Base-by-base conservation (phyloP, 1,140 invertebrate genomes). In the Ectropis grisescens region DNA sequence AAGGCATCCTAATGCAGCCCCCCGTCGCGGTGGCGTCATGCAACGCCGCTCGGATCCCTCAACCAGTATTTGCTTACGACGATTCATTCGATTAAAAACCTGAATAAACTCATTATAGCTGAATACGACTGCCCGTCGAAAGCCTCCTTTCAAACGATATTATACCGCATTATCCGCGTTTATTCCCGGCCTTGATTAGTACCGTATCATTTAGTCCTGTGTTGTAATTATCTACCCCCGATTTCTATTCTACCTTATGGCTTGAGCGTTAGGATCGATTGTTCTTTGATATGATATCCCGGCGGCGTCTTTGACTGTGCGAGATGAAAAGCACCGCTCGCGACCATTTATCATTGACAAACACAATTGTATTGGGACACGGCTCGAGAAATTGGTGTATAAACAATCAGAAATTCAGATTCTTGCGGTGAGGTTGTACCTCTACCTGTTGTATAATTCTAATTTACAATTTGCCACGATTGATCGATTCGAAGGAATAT, bases 121-220 rank as follows among this genome's bases (percentile, higher is more conserved):
- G 70, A 78, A 80, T 75, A 32, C 45, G 62, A 68, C 69, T 64
- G 49, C 61, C 62, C 72, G 68, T 64, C 68, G 75, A 80, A 78
- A 75, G 65, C 50, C 29, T 69, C 62, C 70, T 78, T 80, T 78
- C 67, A 69, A 61, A 67, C 58, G 56, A 75, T 75, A 76, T 78
- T 69, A 75, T 66, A 71, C 64, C 60, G 48, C 70, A 71, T 78
- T 80, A 80, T 72, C 70, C 61, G 59, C 70, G 52, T 75, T 80
- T 78, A 80, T 78, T 69, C 68, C 66, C 59, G 41, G 53, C 55
- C 56, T 80, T 80, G 75, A 80, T 80, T 80, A 78, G 68, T 71
- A 78, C 68, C 66, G 62, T 80, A 78, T 80, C 72, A 80, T 78
- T 80, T 75, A 78, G 75, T 71, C 72, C 66, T 66, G 64, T 56